Conservation (phyloP, 2,888 invertebrate genomes). For the Sympetrum striolatum region DNA sequence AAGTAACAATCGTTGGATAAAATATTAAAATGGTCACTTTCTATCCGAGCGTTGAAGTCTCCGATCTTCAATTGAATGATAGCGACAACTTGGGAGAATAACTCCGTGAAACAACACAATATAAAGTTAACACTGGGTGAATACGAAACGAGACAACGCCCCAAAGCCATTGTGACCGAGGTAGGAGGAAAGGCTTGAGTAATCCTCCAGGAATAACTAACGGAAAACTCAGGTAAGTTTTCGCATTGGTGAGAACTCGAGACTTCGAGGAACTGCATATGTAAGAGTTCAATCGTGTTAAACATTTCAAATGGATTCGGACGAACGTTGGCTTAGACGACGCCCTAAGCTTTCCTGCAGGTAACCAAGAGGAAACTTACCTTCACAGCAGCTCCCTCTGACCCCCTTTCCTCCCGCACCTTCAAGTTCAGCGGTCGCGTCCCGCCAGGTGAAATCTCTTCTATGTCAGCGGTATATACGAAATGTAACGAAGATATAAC, state of each 20-base stretch:
- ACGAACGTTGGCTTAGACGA: background rate
- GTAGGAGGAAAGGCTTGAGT: background rate
- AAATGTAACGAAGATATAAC: background rate
- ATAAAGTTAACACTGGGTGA: background rate
- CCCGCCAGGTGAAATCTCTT: conserved; percentile 39
- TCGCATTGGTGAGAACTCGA: background rate
- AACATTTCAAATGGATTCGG: background rate
- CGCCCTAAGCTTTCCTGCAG: conserved; percentile 12
- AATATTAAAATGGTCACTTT: background rate
- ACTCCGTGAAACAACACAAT: background rate
- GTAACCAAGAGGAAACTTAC: conserved; percentile 38
- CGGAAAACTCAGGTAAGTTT: background rate
- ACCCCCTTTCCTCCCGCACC: conserved; percentile 27
- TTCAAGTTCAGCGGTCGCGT: background rate
- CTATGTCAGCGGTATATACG: background rate
- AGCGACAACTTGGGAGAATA: background rate
- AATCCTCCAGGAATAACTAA: background rate
- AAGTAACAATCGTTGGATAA: too few species aligned
- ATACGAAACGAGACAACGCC: conserved; percentile 28
- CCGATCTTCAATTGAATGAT: background rate
- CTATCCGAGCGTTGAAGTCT: conserved; percentile 14
- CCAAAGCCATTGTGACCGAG: conserved; percentile 5
- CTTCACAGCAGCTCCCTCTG: conserved; percentile 27
- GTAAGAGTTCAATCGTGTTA: background rate
- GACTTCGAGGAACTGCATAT: background rate